phyloP scores from a whole-genome alignment of 1,140 invertebrate species.

The Drosophila pallidifrons region DNA sequence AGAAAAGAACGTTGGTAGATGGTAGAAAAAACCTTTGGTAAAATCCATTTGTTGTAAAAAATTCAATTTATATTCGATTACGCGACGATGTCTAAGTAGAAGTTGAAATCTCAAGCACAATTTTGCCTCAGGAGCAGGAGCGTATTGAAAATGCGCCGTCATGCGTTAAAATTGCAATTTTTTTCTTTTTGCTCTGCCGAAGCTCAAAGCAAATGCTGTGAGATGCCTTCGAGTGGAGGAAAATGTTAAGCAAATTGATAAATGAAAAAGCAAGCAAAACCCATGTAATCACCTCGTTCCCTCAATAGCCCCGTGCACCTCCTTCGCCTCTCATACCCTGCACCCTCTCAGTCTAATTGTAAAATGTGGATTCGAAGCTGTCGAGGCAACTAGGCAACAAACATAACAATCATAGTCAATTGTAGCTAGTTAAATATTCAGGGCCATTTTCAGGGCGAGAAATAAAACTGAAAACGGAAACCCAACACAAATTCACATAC shows the following conservation, averaged over 20 bases:
- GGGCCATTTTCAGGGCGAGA: conserved; percentile 59
- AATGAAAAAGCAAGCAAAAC: conserved; percentile 50
- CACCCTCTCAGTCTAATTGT: conserved; percentile 58
- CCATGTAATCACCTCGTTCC: conserved; percentile 9
- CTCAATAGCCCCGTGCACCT: neutral
- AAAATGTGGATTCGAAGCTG: conserved; percentile 45
- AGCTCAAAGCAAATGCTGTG: conserved; percentile 36
- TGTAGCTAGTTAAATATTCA: conserved; percentile 78
- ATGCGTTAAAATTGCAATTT: conserved; percentile 82
- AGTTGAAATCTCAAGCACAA: conserved; percentile 60
- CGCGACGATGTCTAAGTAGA: conserved; percentile 76
- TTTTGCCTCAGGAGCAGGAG: conserved; percentile 51
- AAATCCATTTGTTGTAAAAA: conserved; percentile 79
- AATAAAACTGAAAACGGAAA: conserved; percentile 68
- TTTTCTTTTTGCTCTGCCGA: conserved; percentile 30
- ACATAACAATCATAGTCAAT: conserved; percentile 80
- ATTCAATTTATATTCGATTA: conserved; percentile 83
- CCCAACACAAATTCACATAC: conserved; percentile 11
- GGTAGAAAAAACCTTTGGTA: conserved; percentile 51
- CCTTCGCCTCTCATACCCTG: neutral
- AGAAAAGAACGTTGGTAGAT: conserved; percentile 7
- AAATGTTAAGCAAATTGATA: conserved; percentile 70
- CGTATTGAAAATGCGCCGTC: conserved; percentile 73
- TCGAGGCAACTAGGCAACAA: conserved; percentile 40
- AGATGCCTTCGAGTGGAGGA: conserved; percentile 8